Conservation (phyloP, 2,797 vertebrate genomes). For the Hyperoplus lanceolatus region DNA sequence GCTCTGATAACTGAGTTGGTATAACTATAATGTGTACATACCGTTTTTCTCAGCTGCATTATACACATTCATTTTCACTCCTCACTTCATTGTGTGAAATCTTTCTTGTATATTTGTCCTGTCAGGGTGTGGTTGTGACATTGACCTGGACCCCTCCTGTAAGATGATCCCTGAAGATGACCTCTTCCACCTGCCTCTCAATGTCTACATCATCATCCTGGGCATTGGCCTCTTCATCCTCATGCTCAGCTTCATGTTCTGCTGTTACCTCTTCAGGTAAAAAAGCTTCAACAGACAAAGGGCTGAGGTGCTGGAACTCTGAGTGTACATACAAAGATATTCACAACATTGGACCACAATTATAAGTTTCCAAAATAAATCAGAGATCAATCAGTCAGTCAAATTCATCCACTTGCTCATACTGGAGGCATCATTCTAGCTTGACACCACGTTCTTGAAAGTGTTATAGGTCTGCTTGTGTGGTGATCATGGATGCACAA, state of each 20-base stretch:
- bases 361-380: background rate
- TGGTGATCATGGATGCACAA: slow-evolving; percentile 28
- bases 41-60: too few species aligned
- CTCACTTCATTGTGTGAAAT: background rate
- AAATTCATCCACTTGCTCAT: background rate
- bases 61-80: background rate
- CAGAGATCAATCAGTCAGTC: background rate
- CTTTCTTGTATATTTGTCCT: slow-evolving; percentile 18
- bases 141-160: slow-evolving; percentile 59
- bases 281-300: background rate
- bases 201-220: slow-evolving; percentile 86
- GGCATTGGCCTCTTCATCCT: slow-evolving; percentile 87
- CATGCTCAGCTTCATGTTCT: slow-evolving; percentile 87
- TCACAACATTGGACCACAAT: background rate
- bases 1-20: background rate
- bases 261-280: slow-evolving; percentile 89
- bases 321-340: too few species aligned
- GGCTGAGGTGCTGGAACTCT: background rate
- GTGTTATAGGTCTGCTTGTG: background rate
- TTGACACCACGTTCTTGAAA: background rate
- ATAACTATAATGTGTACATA: too few species aligned
- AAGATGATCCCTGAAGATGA: slow-evolving; percentile 78
- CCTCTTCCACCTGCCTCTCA: slow-evolving; percentile 82
- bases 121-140: slow-evolving; percentile 76
- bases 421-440: background rate